Base-by-base conservation (phyloP, 2,113 vertebrate genomes). In the Megalops atlanticus region DNA sequence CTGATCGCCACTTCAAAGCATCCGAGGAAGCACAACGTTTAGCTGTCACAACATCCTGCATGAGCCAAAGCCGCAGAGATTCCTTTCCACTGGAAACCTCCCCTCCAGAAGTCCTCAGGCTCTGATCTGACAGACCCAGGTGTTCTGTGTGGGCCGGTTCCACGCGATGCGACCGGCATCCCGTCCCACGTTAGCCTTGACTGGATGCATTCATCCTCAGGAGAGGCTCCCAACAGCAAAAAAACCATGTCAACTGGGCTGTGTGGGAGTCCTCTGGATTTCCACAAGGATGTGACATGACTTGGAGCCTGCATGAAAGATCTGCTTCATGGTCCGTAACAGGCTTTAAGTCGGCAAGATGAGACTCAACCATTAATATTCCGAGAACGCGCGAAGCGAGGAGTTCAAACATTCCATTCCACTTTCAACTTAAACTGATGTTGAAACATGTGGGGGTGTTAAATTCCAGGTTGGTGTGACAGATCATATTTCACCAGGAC, bases 241-340 rank as follows among this genome's bases (percentile, higher is more conserved):
- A n/a, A n/a, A 79, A 70, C 47, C 33, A 68, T 39, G 70, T 45
- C 39, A 80, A 73, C 70, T 54, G 43, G 70, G 79, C 79, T 33
- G 40, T 21, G 78, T 80, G 69, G 78, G 78, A 73, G 78, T 40
- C 78, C 54, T 8, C 45, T 74, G 70, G 78, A 80, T 72, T 80
- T 80, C 54, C 79, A 80, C 35, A 4, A 24, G 70, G 45, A 74
- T 54, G 69, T 39, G 36, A 40, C 79, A 54, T 52, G 79, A 80
- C 70, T 54, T 52, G 78, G 73, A 73, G 70, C 69, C 49, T 49
- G 69, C 33, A 49, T 35, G 78, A 49, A 49, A 71, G 78, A 80
- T 73, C 45, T 49, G 64, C 68, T 72, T 79, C 78, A 72, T 72
- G 78, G 68, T 47, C 78, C 49, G 8, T 74, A 80, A 74, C 71